Conservation (phyloP, 2,888 invertebrate genomes). For the Pterostichus madidus region DNA sequence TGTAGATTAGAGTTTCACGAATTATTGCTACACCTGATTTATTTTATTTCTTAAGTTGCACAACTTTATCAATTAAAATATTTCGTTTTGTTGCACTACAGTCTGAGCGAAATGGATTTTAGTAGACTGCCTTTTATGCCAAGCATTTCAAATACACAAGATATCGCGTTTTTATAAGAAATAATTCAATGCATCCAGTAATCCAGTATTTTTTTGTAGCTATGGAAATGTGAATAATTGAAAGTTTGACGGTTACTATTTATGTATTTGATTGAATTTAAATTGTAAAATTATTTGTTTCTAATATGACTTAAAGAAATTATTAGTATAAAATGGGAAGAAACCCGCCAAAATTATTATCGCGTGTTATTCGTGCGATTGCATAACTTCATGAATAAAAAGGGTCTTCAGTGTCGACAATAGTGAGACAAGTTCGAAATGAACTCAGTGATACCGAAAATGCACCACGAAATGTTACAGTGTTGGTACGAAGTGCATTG, state of each 20-base stretch:
- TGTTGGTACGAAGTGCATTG: conserved; percentile 68
- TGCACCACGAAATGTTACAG: conserved; percentile 68
- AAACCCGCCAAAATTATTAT: conserved; percentile 64
- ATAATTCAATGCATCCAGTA: too few relatives aligned
- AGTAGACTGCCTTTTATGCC: too few relatives aligned
- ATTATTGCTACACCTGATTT: conserved; percentile 1
- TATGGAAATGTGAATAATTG: neutral
- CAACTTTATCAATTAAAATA: neutral
- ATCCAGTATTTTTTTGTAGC: neutral
- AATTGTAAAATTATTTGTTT: conserved; percentile 11
- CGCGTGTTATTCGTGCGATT: conserved; percentile 69
- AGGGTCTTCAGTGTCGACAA: conserved; percentile 68
- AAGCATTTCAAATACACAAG: neutral
- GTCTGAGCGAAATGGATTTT: neutral
- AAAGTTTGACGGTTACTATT: conserved; percentile 19
- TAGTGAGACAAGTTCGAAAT: conserved; percentile 68
- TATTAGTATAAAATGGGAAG: conserved; percentile 21
- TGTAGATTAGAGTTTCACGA: conserved; percentile 9
- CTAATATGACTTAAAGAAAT: conserved; percentile 1
- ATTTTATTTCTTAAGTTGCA: neutral
- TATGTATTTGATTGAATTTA: neutral
- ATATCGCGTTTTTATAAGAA: too few relatives aligned
- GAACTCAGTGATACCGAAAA: conserved; percentile 65
- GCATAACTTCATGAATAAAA: conserved; percentile 67
- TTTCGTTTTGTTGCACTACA: neutral